Evolutionary conservation across 1,140 invertebrate genomes (phyloP), one percentile per base, ranked within the genome.

Genomic region (Bombus cullumanus): DNA sequence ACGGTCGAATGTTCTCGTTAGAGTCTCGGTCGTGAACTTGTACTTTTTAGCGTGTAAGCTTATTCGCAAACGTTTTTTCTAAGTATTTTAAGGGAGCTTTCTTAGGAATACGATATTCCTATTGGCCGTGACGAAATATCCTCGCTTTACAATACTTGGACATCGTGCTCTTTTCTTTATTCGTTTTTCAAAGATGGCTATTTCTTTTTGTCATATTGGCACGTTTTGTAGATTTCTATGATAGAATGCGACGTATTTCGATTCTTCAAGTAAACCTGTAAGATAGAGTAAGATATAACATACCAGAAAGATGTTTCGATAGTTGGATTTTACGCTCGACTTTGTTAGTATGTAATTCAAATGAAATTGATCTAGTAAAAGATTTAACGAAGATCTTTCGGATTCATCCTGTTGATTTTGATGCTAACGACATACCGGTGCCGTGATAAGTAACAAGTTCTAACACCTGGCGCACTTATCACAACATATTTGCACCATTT

Each of bases 281-380:
- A 34, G 13, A 59, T 71, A 78, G 82, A 78, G 82, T 83, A 83
- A 59, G 82, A 77, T 77, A 72, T 85, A 85, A 80, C 76, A 64
- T 57, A 57, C 43, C 15, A 31, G 43, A 68, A 37, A 59, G n/a
- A 31, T 34, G 31, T 53, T 57, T n/a, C 43, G 18, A 47, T 68
- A 64, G 62, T 64, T 64, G n/a, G n/a, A 31, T n/a, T 15, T 31
- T n/a, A 18, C 6, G 64, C 64, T 6, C n/a, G 64, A 66, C n/a
- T 31, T 31, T 31, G 15, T n/a, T 31, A n/a, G n/a, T 62, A 62
- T 12, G 3, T 18, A 15, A 66, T 22, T 53, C 6, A 66, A 31
- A 31, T 18, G n/a, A 31, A 31, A 66, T 31, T 66, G n/a, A 15
- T 15, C n/a, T 31, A 31, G 62, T n/a, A 18, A 66, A 31, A n/a